Evolutionary conservation across 2,797 vertebrate genomes (phyloP).

Genomic region (Hipposideros larvatus): DNA sequence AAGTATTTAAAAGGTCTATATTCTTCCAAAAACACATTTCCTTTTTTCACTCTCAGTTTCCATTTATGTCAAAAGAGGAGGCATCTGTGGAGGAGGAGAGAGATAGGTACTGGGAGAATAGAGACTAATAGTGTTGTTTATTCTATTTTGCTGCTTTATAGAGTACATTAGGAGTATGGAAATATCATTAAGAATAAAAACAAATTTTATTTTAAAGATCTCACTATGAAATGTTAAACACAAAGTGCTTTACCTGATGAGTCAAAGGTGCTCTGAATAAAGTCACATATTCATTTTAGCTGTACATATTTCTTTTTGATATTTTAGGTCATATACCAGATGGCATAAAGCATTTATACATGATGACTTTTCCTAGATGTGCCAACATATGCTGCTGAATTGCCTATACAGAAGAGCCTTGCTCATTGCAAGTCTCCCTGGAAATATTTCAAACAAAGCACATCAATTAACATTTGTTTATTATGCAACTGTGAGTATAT

Average conservation of each 20-base stretch:
- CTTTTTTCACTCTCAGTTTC: background rate
- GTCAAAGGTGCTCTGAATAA: constrained; percentile 75
- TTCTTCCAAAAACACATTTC: background rate
- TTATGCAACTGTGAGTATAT: constrained; percentile 75
- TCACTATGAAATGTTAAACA: constrained; percentile 32
- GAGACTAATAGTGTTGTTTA: background rate
- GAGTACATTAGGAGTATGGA: background rate
- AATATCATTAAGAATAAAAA: constrained; percentile 60
- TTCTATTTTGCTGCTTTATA: constrained; percentile 11
- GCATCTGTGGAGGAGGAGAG: background rate
- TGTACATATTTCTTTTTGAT: constrained; percentile 72
- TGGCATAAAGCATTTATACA: constrained; percentile 85
- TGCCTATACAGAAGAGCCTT: constrained; percentile 82
- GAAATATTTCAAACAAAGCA: constrained; percentile 86
- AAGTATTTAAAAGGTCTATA: background rate
- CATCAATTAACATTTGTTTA: constrained; percentile 87
- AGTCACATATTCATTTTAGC: constrained; percentile 48
- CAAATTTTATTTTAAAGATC: constrained; percentile 58
- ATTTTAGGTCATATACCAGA: constrained; percentile 86
- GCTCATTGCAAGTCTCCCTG: constrained; percentile 85
- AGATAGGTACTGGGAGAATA: background rate
- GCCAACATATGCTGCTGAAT: constrained; percentile 85
- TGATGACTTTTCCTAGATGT: constrained; percentile 84
- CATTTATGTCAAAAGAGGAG: constrained; percentile 42
- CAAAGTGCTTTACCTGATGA: constrained; percentile 37